Base-by-base conservation (phyloP, 2,113 vertebrate species). In the Catharus minimus region DNA sequence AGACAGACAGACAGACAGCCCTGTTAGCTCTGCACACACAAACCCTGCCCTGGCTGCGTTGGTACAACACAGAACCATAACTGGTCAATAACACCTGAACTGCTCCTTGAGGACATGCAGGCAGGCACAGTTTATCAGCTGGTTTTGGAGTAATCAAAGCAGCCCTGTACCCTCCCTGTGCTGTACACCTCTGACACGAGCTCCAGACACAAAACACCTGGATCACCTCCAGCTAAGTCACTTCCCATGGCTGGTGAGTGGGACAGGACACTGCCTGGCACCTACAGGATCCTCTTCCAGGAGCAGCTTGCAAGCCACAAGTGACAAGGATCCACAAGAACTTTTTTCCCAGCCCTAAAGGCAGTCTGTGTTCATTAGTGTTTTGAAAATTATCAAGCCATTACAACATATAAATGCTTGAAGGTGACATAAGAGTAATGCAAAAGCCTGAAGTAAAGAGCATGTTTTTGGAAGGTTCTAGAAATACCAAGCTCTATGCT, bases 11-110 rank as follows among this genome's bases (percentile, higher is more conserved):
- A 49, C 47, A 49, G 47, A 24, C 24, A 49, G 15, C 49, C 49
- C 36, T 0, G 0, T 94, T 2, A 95, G 78, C 39, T 27, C 26
- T 50, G 49, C 49, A 50, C 49, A 50, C 49, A 50, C 26, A 27
- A 15, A 50, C 26, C 49, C 67, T 0, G 0, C 60, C 58, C 12
- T 2, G 1, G n/a, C 41, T 52, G 44, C 1, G 1, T 23, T 41
- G 12, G 43, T 16, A 58, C 41, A 22, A 26, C 41, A 47, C 4
- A 2, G 0, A 13, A 15, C 4, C 32, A 72, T 7, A 22, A 21
- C 32, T 0, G 13, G 19, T 13, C 32, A 15, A 8, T 5, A 24
- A 43, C 12, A 0, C 0, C 73, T 28, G 41, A 46, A 16, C 72
- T 27, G 39, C 6, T 75, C 78, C 26, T 27, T 28, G 24, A 5